Conservation (phyloP, 2,888 invertebrate genomes). For the Salpingus planirostris region DNA sequence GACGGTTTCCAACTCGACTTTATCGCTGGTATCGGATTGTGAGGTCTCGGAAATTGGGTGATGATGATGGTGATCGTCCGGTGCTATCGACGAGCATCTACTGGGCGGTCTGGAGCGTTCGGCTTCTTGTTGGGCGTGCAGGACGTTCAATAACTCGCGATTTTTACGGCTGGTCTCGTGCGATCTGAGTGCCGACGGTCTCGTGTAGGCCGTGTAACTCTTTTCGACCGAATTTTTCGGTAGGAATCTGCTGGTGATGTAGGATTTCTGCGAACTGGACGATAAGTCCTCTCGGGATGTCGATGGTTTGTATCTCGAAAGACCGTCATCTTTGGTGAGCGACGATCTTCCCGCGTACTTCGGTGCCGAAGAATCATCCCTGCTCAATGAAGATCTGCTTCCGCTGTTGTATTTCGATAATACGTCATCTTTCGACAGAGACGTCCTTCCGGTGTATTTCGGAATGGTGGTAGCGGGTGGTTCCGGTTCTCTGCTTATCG, state of each 20-base stretch:
- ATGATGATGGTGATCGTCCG: conserved; percentile 28
- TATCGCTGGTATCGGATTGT: conserved; percentile 6
- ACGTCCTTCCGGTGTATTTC: conserved; percentile 29
- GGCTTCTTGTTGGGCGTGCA: conserved; percentile 34
- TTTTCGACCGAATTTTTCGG: conserved; percentile 40
- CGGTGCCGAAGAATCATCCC: conserved; percentile 12
- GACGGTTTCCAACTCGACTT: conserved; percentile 43
- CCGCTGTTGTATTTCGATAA: conserved; percentile 18
- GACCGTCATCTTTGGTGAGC: conserved; percentile 19
- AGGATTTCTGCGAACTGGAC: conserved; percentile 33
- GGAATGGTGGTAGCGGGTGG: conserved; percentile 30
- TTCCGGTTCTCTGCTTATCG: conserved; percentile 34
- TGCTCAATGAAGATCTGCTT: conserved; percentile 13
- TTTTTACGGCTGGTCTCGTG: conserved; percentile 38
- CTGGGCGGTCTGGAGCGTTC: conserved; percentile 32
- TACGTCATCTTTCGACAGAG: conserved; percentile 26
- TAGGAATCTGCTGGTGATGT: conserved; percentile 39
- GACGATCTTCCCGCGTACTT: conserved; percentile 17
- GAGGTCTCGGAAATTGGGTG: conserved; percentile 6
- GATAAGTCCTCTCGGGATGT: conserved; percentile 34
- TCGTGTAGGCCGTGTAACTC: conserved; percentile 37
- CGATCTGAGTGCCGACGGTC: conserved; percentile 31
- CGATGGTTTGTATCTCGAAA: conserved; percentile 18
- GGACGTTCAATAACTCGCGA: conserved; percentile 35
- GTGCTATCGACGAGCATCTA: conserved; percentile 31